These are phyloP conservation scores for Silurus meridionalis DNA, from an alignment of 2,113 vertebrate genomes.

Conservation along the genomic window DNA sequence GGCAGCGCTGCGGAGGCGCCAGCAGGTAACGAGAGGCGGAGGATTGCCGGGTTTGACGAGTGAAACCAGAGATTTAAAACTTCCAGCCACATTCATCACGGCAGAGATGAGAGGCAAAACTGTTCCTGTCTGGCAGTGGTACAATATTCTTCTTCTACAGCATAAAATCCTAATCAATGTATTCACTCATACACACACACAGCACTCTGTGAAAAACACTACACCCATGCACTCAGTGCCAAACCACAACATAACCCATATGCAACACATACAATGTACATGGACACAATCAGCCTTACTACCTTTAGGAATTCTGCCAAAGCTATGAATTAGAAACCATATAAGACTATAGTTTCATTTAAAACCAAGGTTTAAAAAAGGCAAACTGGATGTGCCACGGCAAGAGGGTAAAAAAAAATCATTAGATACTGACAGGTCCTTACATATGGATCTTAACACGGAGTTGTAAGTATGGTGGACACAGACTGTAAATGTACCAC, in stretches of 20 bases:
- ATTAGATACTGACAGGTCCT: background rate
- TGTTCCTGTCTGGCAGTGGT: conserved; percentile 21
- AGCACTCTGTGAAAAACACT: background rate
- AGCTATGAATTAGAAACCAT: background rate
- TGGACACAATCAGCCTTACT: background rate
- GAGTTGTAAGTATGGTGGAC: background rate
- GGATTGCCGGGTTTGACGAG: conserved; percentile 76
- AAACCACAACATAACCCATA: conserved; percentile 14
- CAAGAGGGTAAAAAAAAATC: background rate
- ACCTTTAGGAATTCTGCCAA: background rate
- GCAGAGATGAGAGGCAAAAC: conserved; percentile 42
- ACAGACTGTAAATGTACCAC: conserved; percentile 15
- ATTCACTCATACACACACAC: conserved; percentile 2
- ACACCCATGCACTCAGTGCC: conserved; percentile 17
- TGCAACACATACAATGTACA: conserved; percentile 4
- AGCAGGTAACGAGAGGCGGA: conserved; percentile 83
- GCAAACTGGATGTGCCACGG: background rate
- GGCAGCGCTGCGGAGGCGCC: conserved; percentile 83
- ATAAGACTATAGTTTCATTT: background rate
- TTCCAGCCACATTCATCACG: conserved; percentile 52
- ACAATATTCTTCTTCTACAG: conserved; percentile 14
- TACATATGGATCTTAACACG: background rate
- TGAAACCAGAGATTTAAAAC: conserved; percentile 87
- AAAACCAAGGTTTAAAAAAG: background rate
- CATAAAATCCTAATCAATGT: conserved; percentile 20